Conservation (phyloP, 2,888 invertebrate genomes). For the Eupithecia tripunctaria region DNA sequence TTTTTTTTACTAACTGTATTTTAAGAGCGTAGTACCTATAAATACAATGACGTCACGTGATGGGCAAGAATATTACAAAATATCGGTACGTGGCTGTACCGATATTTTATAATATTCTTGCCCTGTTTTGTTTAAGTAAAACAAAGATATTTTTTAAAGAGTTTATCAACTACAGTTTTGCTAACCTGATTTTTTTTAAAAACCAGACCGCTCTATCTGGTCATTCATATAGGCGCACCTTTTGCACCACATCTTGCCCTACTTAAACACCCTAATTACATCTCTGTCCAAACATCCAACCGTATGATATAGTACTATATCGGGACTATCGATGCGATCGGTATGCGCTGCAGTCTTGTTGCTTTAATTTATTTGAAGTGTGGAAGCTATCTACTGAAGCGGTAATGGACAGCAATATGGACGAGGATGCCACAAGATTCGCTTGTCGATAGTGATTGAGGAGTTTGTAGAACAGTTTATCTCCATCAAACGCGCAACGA, state of each 20-base stretch:
- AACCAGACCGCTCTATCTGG: background rate
- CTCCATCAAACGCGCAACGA: background rate
- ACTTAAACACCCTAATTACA: conserved; percentile 28
- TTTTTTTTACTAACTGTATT: too few species aligned
- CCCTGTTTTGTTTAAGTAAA: too few species aligned
- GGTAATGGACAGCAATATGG: conserved; percentile 52
- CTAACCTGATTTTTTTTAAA: background rate
- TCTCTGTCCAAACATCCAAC: conserved; percentile 46
- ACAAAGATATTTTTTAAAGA: too few species aligned
- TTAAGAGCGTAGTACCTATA: too few species aligned
- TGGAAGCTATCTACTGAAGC: conserved; percentile 50
- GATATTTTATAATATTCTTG: too few species aligned
- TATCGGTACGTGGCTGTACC: too few species aligned
- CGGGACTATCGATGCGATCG: conserved; percentile 54
- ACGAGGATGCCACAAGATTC: conserved; percentile 29
- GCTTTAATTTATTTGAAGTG: conserved; percentile 56
- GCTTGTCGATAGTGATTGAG: conserved; percentile 23
- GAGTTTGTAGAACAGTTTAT: conserved; percentile 14
- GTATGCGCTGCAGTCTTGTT: conserved; percentile 55
- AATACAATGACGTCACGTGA: too few species aligned
- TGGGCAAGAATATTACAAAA: too few species aligned
- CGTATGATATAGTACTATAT: conserved; percentile 64
- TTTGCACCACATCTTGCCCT: background rate
- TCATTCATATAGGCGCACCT: background rate
- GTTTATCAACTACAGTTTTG: too few species aligned